Base-by-base conservation (phyloP, 2,113 vertebrate genomes). In the Neolamprologus toae region DNA sequence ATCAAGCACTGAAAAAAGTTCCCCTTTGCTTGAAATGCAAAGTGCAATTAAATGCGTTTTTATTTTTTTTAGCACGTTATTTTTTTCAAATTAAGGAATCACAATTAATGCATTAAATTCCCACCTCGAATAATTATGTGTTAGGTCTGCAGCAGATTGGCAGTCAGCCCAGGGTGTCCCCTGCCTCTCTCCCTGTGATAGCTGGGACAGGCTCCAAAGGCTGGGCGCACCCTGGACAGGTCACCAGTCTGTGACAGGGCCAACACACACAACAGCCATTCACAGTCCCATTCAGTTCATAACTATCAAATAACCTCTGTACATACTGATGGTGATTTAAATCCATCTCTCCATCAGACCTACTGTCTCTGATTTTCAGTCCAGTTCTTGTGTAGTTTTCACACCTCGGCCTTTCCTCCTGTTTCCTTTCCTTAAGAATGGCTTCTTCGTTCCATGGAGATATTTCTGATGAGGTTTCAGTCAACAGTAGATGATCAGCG, bases 41-140 rank as follows among this genome's bases (percentile, higher is more conserved):
- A 57, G 54, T 57, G 54, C 54, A 26, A 57, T 57, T 57, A 57
- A 57, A 57, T 57, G 23, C 7, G 12, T 2, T 7, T 21, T 4
- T 23, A n/a, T 54, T 21, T 54, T 40, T 40, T 45, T 14, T 45
- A 5, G 23, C 3, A 0, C 1, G 3, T 13, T 66, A 0, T 37
- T 57, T 26, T 26, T 28, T 57, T 57, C 4, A 57, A 57, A 26
- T 57, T 26, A 57, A 57, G 13, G 4, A 57, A 57, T 57, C 54
- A 57, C 12, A 57, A 26, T 57, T 57, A 57, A 26, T 12, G 1
- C 23, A 26, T 57, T 57, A 57, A 57, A 28, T 26, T 57, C 54
- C 23, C 23, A 57, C 54, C 23, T 57, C 12, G 3, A 57, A 37
- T 35, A n/a, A 66, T 66, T 66, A 68, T 21, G 11, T 37, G 19